phyloP scores from a whole-genome alignment of 2,888 invertebrate species.

The Eupsilia transversa region DNA sequence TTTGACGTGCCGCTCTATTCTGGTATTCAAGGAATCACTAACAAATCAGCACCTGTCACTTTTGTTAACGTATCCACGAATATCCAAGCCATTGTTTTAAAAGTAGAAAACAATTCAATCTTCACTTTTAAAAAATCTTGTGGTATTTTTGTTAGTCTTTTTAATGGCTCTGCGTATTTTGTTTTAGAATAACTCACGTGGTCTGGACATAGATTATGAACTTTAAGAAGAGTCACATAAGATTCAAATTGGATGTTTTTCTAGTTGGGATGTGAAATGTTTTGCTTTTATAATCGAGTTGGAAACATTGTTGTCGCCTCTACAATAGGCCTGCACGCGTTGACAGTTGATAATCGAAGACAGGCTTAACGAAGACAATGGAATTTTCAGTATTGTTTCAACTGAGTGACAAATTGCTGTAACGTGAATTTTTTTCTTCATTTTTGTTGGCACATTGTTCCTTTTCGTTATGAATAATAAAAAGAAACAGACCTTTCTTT shows the following conservation, averaged over 20 bases:
- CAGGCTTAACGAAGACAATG: conserved; percentile 78
- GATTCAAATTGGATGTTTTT: conserved; percentile 63
- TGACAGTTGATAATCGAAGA: conserved; percentile 85
- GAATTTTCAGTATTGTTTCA: conserved; percentile 78
- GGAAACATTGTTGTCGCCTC: conserved; percentile 79
- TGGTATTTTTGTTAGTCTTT: conserved; percentile 80
- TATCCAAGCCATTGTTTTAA: conserved; percentile 83
- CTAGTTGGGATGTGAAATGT: conserved; percentile 47
- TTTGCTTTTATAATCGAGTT: conserved; percentile 60
- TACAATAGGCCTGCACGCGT: conserved; percentile 84
- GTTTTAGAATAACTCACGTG: conserved; percentile 72
- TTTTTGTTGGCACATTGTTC: conserved; percentile 79
- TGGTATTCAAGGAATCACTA: conserved; percentile 82
- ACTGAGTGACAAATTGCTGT: conserved; percentile 85
- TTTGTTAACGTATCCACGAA: conserved; percentile 81
- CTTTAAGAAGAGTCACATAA: conserved; percentile 56
- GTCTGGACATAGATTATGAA: conserved; percentile 37
- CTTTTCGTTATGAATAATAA: conserved; percentile 68
- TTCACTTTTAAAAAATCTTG: conserved; percentile 78
- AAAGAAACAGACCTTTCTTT: conserved; percentile 69
- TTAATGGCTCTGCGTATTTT: conserved; percentile 72
- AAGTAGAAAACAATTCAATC: conserved; percentile 84
- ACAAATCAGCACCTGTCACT: conserved; percentile 88
- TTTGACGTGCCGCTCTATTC: conserved; percentile 83
- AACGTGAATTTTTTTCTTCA: conserved; percentile 69